These are phyloP conservation scores for Uropsilus gracilis DNA, from an alignment of 2,113 vertebrate species.

Conservation along the genomic window DNA sequence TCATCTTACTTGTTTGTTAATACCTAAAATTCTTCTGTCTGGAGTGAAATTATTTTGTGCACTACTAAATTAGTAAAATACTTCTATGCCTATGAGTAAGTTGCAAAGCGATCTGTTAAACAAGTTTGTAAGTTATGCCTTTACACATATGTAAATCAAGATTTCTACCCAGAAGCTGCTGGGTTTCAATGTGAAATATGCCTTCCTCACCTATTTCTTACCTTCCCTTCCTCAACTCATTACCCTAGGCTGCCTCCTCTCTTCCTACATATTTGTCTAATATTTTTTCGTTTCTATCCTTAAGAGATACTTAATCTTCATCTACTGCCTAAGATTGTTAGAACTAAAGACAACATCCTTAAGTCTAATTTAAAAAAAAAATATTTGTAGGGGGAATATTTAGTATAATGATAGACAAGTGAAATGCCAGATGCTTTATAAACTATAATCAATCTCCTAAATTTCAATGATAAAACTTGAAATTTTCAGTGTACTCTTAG, in stretches of 20 bases:
- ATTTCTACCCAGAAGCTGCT: neutral
- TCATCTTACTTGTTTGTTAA: neutral
- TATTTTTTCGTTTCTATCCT: neutral
- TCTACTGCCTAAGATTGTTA: neutral
- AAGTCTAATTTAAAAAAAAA: no score
- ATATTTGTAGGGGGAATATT: neutral
- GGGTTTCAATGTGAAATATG: accelerated
- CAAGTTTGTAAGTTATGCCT: neutral
- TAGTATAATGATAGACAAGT: neutral
- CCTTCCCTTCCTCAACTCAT: neutral
- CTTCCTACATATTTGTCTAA: neutral
- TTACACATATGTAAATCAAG: neutral
- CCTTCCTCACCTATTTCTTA: neutral
- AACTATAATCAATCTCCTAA: neutral
- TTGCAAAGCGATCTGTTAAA: neutral
- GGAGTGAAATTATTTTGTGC: neutral
- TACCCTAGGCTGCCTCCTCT: neutral
- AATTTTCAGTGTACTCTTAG: neutral
- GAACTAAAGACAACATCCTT: neutral
- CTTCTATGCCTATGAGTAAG: neutral
- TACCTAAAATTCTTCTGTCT: neutral
- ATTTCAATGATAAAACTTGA: neutral
- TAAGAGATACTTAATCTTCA: neutral
- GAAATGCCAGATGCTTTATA: neutral
- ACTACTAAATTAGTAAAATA: neutral